These are phyloP conservation scores for Mystacornis crossleyi DNA, from an alignment of 2,113 vertebrate genomes.

Conservation along the genomic window DNA sequence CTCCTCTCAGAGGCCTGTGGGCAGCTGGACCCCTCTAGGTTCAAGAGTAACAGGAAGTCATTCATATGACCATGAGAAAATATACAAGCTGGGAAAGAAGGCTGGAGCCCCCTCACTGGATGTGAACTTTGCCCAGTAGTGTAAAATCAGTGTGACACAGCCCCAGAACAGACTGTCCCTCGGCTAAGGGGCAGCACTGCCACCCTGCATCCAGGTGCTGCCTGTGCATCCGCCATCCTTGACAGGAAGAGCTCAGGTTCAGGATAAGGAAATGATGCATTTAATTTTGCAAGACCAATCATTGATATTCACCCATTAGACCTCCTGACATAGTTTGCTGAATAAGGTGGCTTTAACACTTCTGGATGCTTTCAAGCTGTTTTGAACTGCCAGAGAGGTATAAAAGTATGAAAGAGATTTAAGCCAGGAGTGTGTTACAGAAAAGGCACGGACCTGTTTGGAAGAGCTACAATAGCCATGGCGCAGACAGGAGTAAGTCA, in stretches of 20 bases:
- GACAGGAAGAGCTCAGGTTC: neutral
- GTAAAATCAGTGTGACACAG: neutral
- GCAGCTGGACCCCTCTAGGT: neutral
- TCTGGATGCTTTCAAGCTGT: neutral
- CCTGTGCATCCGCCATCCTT: neutral
- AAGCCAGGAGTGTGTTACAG: neutral
- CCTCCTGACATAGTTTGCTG: neutral
- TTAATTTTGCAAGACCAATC: neutral
- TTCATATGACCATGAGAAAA: neutral
- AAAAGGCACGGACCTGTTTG: neutral
- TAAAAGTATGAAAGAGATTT: neutral
- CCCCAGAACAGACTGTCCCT: rapidly evolving
- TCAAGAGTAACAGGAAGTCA: neutral
- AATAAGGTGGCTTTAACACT: neutral
- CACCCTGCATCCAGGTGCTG: neutral
- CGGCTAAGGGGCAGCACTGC: neutral
- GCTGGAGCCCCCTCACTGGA: neutral
- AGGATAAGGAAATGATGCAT: neutral
- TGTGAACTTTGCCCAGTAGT: neutral
- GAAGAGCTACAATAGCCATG: neutral
- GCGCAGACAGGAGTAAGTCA: neutral
- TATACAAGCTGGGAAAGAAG: neutral
- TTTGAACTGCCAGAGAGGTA: neutral
- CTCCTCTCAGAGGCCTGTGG: neutral
- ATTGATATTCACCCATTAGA: neutral